Conservation (phyloP, 2,888 invertebrate species). For the Mamestra brassicae region DNA sequence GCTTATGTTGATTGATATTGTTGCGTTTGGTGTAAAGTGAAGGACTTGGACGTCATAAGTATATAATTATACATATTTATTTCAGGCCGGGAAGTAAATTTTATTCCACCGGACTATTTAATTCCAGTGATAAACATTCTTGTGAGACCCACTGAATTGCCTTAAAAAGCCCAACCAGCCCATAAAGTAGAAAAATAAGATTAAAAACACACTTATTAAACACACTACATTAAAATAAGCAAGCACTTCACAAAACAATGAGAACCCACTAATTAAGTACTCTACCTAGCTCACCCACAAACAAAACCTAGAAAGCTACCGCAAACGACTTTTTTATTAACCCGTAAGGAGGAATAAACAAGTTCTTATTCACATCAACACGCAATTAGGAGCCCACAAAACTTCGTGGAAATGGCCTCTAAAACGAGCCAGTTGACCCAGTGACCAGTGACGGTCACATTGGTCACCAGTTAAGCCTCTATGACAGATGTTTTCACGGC, state of each 20-base stretch:
- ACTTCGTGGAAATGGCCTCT: constrained; percentile 71
- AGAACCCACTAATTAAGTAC: constrained; percentile 46
- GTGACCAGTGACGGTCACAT: constrained; percentile 74
- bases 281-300: constrained; percentile 18
- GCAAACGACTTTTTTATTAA: constrained; percentile 63
- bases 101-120: too few relatives aligned
- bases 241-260: constrained; percentile 32
- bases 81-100: too few relatives aligned
- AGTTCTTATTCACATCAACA: constrained; percentile 70
- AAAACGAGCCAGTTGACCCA: constrained; percentile 79
- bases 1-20: constrained; percentile 36
- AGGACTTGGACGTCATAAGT: background rate
- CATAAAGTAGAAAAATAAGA: background rate
- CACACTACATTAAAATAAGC: constrained; percentile 4
- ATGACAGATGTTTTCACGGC: constrained; percentile 85
- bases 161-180: too few relatives aligned
- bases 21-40: background rate
- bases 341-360: constrained; percentile 68
- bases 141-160: too few relatives aligned
- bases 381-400: constrained; percentile 69
- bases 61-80: too few relatives aligned
- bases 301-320: constrained; percentile 53
- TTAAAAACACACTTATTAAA: constrained; percentile 1
- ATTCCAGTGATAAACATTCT: too few relatives aligned
- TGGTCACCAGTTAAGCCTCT: constrained; percentile 69